Evolutionary conservation across 2,797 vertebrate genomes (phyloP).

Genomic region (Taeniopygia guttata): DNA sequence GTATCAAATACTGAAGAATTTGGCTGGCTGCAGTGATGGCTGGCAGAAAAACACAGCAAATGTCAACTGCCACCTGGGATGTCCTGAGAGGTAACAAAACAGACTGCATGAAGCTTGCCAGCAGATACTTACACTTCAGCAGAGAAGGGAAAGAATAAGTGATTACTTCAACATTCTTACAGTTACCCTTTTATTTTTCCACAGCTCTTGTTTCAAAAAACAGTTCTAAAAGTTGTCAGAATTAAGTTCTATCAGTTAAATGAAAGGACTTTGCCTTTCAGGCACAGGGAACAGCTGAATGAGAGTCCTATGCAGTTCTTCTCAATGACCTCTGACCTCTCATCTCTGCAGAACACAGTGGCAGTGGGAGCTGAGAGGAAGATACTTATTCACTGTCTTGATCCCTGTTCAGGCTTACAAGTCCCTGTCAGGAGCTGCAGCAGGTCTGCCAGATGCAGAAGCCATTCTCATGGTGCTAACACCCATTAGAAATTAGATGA

Average conservation of each 20-base stretch:
- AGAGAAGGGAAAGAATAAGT: background rate
- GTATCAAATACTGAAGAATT: background rate
- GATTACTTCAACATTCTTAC: background rate
- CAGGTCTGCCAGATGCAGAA: background rate
- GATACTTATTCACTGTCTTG: background rate
- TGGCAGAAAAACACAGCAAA: background rate
- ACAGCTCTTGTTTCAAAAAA: background rate
- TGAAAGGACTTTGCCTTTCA: background rate
- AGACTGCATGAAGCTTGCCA: background rate
- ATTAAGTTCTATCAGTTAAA: background rate
- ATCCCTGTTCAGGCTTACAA: background rate
- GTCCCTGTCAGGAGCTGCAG: background rate
- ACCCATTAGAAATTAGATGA: background rate
- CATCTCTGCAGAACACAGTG: background rate
- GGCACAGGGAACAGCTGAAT: background rate
- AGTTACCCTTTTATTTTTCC: background rate
- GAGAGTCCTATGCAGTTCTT: background rate
- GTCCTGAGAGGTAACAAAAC: background rate
- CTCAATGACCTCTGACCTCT: background rate
- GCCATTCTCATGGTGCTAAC: background rate
- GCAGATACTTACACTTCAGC: background rate
- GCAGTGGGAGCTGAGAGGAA: background rate
- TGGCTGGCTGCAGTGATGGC: background rate
- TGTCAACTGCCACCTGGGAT: background rate
- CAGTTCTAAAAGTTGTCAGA: background rate